Base-by-base conservation (phyloP, 2,797 vertebrate genomes). In the Rhyacichthys aspro region DNA sequence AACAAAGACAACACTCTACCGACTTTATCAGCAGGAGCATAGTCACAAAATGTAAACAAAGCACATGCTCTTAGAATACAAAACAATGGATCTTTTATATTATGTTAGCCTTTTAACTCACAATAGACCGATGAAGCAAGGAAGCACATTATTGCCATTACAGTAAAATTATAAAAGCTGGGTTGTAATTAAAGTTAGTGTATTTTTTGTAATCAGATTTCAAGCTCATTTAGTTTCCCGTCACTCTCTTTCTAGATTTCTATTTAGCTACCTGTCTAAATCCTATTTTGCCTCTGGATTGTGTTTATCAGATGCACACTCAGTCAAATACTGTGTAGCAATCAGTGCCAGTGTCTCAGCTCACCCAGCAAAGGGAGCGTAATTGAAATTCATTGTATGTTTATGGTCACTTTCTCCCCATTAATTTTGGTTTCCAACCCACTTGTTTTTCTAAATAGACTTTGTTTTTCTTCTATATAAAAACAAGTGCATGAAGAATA, bases 351-450 rank as follows among this genome's bases (percentile, higher is more conserved):
- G 44, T 48, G 39, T 67, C 67, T 75, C 53, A 71, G 76, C 70
- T 43, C 50, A 68, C 45, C 68, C 61, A 59, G 63, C 71, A 72
- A 67, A 72, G 46, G 43, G 43, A 63, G 53, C 3, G 76, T 89
- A 81, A 90, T 90, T 91, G 83, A 88, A 90, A 91, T 91, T 89
- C 89, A 86, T 86, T 71, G 67, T 81, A 70, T 78, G 83, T 82
- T 64, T 87, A 78, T 77, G 86, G 90, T 88, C 88, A 90, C 86
- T 91, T 89, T 88, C 81, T 87, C 72, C 81, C 79, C 82, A 91
- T 90, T 90, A 81, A 90, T 88, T 90, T 88, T 78, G 86, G 82
- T 90, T 92, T 90, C 88, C 89, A 88, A 88, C 79, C 85, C 84
- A 88, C 82, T 89, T 89, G 88, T 79, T 91, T 88, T 86, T 87